Conservation (phyloP, 2,113 vertebrate genomes). For the Siphamia tubifer region DNA sequence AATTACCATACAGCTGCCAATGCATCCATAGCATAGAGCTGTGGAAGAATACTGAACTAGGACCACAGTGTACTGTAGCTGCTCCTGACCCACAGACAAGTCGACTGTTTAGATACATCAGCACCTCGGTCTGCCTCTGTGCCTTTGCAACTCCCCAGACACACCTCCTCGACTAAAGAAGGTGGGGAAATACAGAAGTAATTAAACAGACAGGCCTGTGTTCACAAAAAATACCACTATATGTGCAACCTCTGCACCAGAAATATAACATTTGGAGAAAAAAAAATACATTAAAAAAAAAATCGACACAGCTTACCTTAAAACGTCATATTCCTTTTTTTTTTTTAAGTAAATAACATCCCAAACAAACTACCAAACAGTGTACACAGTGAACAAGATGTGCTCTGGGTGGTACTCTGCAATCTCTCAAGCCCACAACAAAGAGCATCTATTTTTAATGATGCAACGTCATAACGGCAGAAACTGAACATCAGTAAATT, state of each 20-base stretch:
- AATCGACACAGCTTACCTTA: constrained; percentile 22
- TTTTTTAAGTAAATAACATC: background rate
- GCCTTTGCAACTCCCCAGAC: constrained; percentile 3
- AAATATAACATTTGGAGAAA: background rate
- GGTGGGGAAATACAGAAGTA: constrained; percentile 6
- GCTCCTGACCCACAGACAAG: constrained; percentile 18
- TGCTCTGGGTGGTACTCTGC: background rate
- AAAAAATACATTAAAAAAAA: background rate
- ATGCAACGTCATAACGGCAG: constrained; percentile 35
- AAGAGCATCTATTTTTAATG: constrained; percentile 71
- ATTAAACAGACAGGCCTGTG: constrained; percentile 37
- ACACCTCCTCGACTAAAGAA: constrained; percentile 7
- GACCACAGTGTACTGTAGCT: constrained; percentile 1
- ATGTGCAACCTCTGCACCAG: background rate
- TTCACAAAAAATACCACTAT: constrained; percentile 30
- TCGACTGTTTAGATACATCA: background rate
- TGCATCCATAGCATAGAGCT: background rate
- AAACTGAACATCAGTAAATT: constrained; percentile 63
- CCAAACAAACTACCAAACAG: background rate
- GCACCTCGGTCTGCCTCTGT: background rate
- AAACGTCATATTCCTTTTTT: background rate
- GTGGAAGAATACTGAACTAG: background rate
- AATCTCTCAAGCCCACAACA: constrained; percentile 49
- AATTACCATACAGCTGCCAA: constrained; percentile 87
- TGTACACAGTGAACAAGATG: background rate